phyloP scores from a whole-genome alignment of 1,140 invertebrate species.

The Aphidius ervi region DNA sequence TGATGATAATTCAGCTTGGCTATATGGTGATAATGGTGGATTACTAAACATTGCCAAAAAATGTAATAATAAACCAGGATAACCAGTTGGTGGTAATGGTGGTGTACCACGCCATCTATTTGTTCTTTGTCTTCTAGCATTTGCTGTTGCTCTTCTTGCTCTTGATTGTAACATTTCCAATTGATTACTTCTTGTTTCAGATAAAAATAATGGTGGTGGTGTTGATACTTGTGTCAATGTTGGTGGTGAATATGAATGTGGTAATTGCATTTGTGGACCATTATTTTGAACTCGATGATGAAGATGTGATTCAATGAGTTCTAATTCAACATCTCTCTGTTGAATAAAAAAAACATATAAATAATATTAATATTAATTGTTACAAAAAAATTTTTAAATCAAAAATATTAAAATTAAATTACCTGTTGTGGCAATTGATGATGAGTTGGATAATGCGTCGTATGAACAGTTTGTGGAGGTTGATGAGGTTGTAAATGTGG shows the following conservation, averaged over 20 bases:
- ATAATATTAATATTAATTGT: neutral
- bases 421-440: slow-evolving; percentile 49
- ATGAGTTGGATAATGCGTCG: slow-evolving; percentile 44
- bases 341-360: slow-evolving; percentile 18
- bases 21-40: slow-evolving; percentile 76
- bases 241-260: slow-evolving; percentile 50
- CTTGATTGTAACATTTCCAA: slow-evolving; percentile 50
- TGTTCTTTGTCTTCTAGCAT: slow-evolving; percentile 48
- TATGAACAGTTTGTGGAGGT: slow-evolving; percentile 43
- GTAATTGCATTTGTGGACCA: slow-evolving; percentile 47
- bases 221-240: slow-evolving; percentile 49
- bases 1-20: slow-evolving; percentile 64
- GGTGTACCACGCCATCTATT: slow-evolving; percentile 58
- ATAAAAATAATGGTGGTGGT: slow-evolving; percentile 56
- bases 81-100: slow-evolving; percentile 56
- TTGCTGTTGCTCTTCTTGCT: slow-evolving; percentile 48
- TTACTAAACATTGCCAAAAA: slow-evolving; percentile 87
- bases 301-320: slow-evolving; percentile 44
- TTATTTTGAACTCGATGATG: slow-evolving; percentile 40
- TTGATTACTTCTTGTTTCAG: slow-evolving; percentile 50
- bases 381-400: neutral
- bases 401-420: slow-evolving; percentile 17
- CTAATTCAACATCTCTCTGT: slow-evolving; percentile 45
- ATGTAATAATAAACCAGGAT: slow-evolving; percentile 71
- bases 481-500: slow-evolving; percentile 38